Percentiles rank a stretch among this genome's conserved stretches.
phyloP scores from a whole-genome alignment of 1,140 invertebrate species.

The Periplaneta americana region DNA sequence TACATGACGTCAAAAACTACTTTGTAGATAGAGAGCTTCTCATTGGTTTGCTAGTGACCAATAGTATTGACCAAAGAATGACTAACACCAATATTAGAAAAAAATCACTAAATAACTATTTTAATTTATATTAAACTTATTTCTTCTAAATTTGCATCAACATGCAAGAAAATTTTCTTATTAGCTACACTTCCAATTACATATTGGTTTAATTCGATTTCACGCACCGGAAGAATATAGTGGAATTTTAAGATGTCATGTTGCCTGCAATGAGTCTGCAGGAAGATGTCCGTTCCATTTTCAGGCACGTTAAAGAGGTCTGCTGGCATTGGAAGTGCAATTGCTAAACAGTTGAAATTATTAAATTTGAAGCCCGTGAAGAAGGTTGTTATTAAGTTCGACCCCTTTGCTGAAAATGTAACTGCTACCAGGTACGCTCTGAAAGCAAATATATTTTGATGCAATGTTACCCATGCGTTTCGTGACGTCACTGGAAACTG shows the following conservation, averaged over 20 bases:
- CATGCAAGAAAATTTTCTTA: no score
- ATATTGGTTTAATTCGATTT: no score
- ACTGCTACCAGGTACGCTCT: constrained; percentile 59
- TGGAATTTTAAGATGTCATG: background rate
- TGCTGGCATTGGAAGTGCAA: constrained; percentile 56
- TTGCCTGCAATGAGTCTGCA: background rate
- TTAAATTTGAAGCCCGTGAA: constrained; percentile 76
- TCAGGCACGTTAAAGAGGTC: constrained; percentile 57
- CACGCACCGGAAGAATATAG: no score
- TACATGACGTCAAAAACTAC: constrained; percentile 3
- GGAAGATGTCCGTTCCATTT: constrained; percentile 59
- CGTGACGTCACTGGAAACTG: background rate
- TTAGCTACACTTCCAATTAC: no score
- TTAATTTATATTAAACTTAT: no score
- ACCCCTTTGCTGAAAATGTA: constrained; percentile 71
- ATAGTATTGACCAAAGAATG: background rate
- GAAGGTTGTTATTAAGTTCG: constrained; percentile 70
- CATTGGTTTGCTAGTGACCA: background rate
- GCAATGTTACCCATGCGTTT: background rate
- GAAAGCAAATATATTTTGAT: background rate
- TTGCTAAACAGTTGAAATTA: constrained; percentile 58
- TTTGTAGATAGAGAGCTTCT: background rate
- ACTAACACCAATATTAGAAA: background rate
- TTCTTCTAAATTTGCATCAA: no score
- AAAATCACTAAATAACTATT: background rate